These are phyloP conservation scores for Mirza zaza DNA, from an alignment of 2,113 vertebrate species.

Conservation along the genomic window DNA sequence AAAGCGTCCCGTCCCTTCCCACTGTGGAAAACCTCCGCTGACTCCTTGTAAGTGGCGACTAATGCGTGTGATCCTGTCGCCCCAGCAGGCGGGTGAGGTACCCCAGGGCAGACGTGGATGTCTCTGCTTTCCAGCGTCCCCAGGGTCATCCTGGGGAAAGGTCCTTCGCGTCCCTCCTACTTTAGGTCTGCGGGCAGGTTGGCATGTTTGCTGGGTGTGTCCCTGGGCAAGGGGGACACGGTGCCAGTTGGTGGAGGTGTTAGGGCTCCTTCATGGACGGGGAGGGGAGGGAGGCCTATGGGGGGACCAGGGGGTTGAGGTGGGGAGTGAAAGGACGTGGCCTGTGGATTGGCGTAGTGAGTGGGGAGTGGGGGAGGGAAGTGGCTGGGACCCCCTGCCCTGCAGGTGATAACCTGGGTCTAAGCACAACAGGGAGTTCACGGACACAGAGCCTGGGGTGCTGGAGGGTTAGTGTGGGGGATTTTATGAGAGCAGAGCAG, in stretches of 20 bases:
- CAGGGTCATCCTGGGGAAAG: background rate
- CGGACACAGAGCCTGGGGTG: background rate
- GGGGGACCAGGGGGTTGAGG: background rate
- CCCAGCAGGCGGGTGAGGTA: background rate
- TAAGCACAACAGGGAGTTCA: background rate
- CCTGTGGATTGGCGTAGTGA: background rate
- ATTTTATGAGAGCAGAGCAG: background rate
- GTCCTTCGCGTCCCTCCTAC: too few relatives aligned
- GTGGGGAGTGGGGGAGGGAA: background rate
- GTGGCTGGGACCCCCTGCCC: background rate
- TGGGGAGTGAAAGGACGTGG: background rate
- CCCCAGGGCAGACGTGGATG: background rate
- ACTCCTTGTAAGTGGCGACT: fast-evolving
- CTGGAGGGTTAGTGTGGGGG: background rate
- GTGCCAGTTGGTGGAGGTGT: background rate
- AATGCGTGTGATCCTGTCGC: background rate
- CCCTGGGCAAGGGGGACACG: background rate
- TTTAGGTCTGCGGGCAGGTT: background rate
- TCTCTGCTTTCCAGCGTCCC: background rate
- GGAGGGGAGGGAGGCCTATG: background rate
- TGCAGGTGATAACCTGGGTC: background rate
- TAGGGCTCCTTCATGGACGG: background rate
- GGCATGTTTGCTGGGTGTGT: background rate
- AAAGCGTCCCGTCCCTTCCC: too few relatives aligned
- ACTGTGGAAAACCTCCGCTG: background rate